A percentile compares a stretch with the other conserved stretches of the same genome.
These are phyloP conservation scores for Tipula unca DNA, from an alignment of 2,888 invertebrate species.

Conservation along the genomic window DNA sequence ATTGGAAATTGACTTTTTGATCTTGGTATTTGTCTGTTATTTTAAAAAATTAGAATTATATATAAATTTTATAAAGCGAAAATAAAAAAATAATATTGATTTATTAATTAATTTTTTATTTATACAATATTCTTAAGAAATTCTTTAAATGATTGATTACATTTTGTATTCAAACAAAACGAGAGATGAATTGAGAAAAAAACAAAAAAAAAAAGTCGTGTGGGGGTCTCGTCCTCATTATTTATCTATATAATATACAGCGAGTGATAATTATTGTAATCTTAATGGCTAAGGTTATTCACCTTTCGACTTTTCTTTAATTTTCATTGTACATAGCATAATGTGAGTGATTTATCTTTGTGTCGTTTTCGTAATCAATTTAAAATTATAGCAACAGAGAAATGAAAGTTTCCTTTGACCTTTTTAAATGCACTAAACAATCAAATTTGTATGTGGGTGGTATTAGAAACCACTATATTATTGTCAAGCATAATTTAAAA, in stretches of 20 bases:
- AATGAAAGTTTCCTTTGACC: not conserved
- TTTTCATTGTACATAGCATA: not conserved
- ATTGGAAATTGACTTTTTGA: slow-evolving; percentile 4
- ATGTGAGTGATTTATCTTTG: not conserved
- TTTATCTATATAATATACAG: not conserved
- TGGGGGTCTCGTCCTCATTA: slow-evolving; percentile 8
- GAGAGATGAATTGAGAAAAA: not conserved
- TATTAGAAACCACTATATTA: not conserved
- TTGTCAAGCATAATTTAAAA: not conserved
- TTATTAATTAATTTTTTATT: slow-evolving; percentile 3
- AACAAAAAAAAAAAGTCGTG: not conserved
- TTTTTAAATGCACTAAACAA: not conserved
- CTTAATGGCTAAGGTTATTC: not conserved
- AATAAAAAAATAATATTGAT: not conserved
- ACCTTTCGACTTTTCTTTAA: not conserved
- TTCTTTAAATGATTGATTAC: not conserved
- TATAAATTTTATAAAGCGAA: not conserved
- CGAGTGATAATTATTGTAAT: not conserved
- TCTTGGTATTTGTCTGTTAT: not conserved
- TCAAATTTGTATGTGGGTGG: not conserved
- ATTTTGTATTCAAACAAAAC: not conserved
- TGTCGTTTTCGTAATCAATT: not conserved
- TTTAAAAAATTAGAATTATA: not conserved
- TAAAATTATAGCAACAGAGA: not conserved
- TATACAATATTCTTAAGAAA: not conserved